A percentile compares a stretch with the other conserved stretches of the same genome.
These are phyloP conservation scores for Limnephilus auricula DNA, from an alignment of 2,888 invertebrate species.

Conservation along the genomic window DNA sequence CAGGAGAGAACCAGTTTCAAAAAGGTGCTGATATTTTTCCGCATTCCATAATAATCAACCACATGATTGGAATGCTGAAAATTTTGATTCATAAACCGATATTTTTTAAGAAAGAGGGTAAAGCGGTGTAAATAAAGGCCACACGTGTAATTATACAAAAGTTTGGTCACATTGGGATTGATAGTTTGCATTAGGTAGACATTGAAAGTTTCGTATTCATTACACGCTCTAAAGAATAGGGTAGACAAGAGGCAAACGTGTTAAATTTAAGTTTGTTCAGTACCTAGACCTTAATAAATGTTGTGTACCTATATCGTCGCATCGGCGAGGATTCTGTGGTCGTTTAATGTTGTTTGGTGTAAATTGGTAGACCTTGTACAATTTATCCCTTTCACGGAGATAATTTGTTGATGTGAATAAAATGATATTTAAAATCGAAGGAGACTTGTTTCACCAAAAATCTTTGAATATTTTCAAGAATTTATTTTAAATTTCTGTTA, in stretches of 20 bases:
- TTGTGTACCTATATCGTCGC: neutral
- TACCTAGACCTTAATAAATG: slow-evolving; percentile 23
- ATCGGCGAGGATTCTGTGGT: neutral
- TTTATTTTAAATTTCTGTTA: neutral
- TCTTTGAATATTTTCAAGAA: neutral
- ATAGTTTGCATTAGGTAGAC: slow-evolving; percentile 62
- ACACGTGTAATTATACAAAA: neutral
- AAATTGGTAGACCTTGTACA: slow-evolving; percentile 10
- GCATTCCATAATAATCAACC: neutral
- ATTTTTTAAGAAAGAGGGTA: neutral
- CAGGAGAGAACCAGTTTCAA: neutral
- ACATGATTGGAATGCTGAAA: neutral
- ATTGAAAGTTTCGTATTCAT: slow-evolving; percentile 64
- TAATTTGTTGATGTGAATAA: neutral
- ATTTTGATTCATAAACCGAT: neutral
- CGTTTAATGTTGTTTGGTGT: slow-evolving; percentile 32
- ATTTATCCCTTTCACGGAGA: neutral
- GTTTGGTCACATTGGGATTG: slow-evolving; percentile 35
- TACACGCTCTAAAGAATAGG: slow-evolving; percentile 61
- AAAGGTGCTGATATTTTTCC: neutral
- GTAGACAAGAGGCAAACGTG: slow-evolving; percentile 38
- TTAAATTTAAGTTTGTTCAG: slow-evolving; percentile 20
- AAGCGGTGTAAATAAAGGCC: neutral
- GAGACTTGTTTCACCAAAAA: neutral
- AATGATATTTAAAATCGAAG: neutral